Base-by-base conservation (phyloP, 2,888 invertebrate genomes). In the Charanyca ferruginea region DNA sequence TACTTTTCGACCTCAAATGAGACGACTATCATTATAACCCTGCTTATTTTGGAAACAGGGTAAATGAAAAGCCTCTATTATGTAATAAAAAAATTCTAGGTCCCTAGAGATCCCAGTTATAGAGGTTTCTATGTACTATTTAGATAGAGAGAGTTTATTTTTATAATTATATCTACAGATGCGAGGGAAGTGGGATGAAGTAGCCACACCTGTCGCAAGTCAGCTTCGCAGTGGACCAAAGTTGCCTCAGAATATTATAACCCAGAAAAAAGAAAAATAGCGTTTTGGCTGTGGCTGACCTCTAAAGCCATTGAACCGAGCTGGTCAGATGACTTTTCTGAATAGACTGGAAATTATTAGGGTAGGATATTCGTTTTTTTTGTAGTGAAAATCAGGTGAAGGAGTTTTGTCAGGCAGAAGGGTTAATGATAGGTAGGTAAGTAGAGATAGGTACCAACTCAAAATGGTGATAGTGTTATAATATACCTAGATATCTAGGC, bases 231-330 rank as follows among this genome's bases (percentile, higher is more conserved):
- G 16, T 54, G 69, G 69, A 28, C 28, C 22, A 16, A 54, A 35
- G 3, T 28, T 57, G 28, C 20, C 69, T 11, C 13, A 38, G 8
- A 58, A 13, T 6, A 23, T 20, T 20, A 25, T 11, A 3, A 11
- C 7, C 3, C 20, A 25, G n/a, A 65, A 65, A 42, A 70, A 38
- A 25, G n/a, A 35, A 13, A 55, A 49, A 6, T 67, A 63, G 18
- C 28, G 2, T 13, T 32, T 32, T 11, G 32, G 32, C 11, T 66
- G 18, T 20, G 57, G 32, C n/a, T 16, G 5, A 44, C 16, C 9
- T 1, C 11, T 13, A 13, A 54, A 9, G n/a, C n/a, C 22, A 44
- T 32, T 5, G 9, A 25, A 42, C n/a, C n/a, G 20, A 20, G n/a
- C 44, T 38, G n/a, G 11, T 20, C 9, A 22, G 23, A 20, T n/a